Evolutionary conservation across 2,888 invertebrate species (phyloP).

Genomic region (Cataglyphis altisquamis): DNA sequence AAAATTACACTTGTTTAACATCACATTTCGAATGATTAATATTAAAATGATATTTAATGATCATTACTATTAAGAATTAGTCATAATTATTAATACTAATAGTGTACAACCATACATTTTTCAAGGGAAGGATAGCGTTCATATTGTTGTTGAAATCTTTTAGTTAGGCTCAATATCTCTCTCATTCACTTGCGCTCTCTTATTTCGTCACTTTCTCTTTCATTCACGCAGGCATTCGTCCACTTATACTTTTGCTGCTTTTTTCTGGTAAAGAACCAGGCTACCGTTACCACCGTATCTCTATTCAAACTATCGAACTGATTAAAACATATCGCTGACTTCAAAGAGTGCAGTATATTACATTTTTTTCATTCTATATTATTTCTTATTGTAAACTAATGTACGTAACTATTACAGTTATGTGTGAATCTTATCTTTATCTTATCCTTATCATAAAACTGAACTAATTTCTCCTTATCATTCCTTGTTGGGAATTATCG

Average conservation of each 20-base stretch:
- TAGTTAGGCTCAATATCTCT: constrained; percentile 78
- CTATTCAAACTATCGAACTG: constrained; percentile 75
- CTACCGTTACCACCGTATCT: constrained; percentile 53
- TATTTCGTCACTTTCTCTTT: constrained; percentile 63
- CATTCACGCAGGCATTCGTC: constrained; percentile 64
- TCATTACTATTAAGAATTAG: constrained; percentile 85
- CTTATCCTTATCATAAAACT: constrained; percentile 69
- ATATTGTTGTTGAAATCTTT: constrained; percentile 77
- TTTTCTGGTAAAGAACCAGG: constrained; percentile 44
- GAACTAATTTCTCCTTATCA: constrained; percentile 73
- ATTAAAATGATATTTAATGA: constrained; percentile 85
- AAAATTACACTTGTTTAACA: constrained; percentile 83
- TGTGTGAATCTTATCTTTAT: constrained; percentile 79
- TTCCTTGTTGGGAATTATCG: constrained; percentile 83
- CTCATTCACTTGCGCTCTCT: constrained; percentile 57
- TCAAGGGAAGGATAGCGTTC: constrained; percentile 78
- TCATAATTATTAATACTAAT: constrained; percentile 86
- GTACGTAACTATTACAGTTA: constrained; percentile 81
- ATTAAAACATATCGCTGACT: constrained; percentile 78
- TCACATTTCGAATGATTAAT: constrained; percentile 85
- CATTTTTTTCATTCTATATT: constrained; percentile 78
- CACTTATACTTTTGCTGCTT: constrained; percentile 57
- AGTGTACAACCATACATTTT: constrained; percentile 85
- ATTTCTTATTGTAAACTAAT: constrained; percentile 78
- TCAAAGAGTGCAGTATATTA: constrained; percentile 81